Percentiles rank a stretch among this genome's conserved stretches.
Conservation (phyloP, 2,888 invertebrate species). For the Hirudinaria manillensis region DNA sequence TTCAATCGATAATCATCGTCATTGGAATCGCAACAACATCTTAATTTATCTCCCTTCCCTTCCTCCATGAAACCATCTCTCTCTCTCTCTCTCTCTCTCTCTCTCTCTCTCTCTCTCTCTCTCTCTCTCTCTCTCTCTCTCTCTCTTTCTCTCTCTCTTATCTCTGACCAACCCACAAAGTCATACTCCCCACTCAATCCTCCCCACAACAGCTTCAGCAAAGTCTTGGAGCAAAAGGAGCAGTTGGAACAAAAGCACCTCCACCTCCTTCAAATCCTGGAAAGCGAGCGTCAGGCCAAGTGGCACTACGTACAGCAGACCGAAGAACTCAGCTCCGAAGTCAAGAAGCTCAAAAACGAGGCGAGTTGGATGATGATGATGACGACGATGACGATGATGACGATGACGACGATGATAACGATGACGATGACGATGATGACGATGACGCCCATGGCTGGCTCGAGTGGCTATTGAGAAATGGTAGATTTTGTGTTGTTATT, state of each 20-base stretch:
- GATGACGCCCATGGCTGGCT: slow-evolving; percentile 25
- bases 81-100: too few relatives aligned
- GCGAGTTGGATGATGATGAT: slow-evolving; percentile 56
- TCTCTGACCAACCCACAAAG: too few relatives aligned
- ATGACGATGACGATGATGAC: slow-evolving; percentile 30
- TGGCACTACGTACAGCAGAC: slow-evolving; percentile 89
- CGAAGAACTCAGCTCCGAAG: slow-evolving; percentile 78
- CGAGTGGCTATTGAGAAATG: not conserved
- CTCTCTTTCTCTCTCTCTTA: too few relatives aligned
- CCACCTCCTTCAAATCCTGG: slow-evolving; percentile 75
- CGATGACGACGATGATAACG: slow-evolving; percentile 29
- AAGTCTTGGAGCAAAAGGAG: slow-evolving; percentile 77
- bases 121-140: too few relatives aligned
- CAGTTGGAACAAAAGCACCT: slow-evolving; percentile 85
- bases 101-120: too few relatives aligned
- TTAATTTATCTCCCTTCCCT: too few relatives aligned
- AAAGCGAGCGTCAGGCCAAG: slow-evolving; percentile 83
- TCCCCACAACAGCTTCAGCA: slow-evolving; percentile 68
- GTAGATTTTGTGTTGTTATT: not conserved
- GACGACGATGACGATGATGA: slow-evolving; percentile 17
- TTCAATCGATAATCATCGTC: slow-evolving; percentile 13
- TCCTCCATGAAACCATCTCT: too few relatives aligned
- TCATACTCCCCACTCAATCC: too few relatives aligned
- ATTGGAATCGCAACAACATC: not conserved
- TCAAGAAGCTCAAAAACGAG: slow-evolving; percentile 79